Base-by-base conservation (phyloP, 2,888 invertebrate species). In the Aporophyla lueneburgensis region DNA sequence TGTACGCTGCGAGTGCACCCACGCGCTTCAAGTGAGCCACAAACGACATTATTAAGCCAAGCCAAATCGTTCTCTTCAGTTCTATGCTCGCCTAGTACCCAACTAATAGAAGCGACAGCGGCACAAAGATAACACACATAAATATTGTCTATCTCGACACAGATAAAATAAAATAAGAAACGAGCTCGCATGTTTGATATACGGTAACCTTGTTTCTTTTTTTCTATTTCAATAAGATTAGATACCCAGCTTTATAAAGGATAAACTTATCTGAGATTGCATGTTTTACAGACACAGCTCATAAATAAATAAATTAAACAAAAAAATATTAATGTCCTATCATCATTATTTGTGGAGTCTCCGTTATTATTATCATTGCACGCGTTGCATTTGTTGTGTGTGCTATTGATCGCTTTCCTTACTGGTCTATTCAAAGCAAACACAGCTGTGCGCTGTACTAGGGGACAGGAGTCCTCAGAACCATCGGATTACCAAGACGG, bases 21-120 rank as follows among this genome's bases (percentile, higher is more conserved):
- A 93, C 93, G 91, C 92, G 88, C 86, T 83, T 88, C 88, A 86
- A 83, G 86, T 84, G 86, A 79, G 79, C 87, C 87, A 89, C 89
- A 80, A 93, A 87, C 91, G 92, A 92, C 90, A 91, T 93, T 92
- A 93, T 93, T 93, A 92, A 91, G 89, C 90, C 92, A 92, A 91
- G 89, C 90, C 88, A 92, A 93, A 92, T 91, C 86, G 88, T 88
- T 87, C 89, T 92, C 92, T 92, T 92, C 90, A 89, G 89, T 91
- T 92, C 91, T 91, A 94, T 94, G 92, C 85, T 89, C 86, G 90
- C 93, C 93, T 93, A 80, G 94, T 93, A 93, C 89, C 88, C 78
- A 86, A 87, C 88, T 90, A 91, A 92, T 89, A 91, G 89, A 91
- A 90, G 89, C 88, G 89, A 93, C 89, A 91, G 89, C 89, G 86